Percentiles rank a stretch among this genome's conserved stretches.
These are phyloP conservation scores for Catocala sponsa DNA, from an alignment of 2,888 invertebrate genomes.

Conservation along the genomic window DNA sequence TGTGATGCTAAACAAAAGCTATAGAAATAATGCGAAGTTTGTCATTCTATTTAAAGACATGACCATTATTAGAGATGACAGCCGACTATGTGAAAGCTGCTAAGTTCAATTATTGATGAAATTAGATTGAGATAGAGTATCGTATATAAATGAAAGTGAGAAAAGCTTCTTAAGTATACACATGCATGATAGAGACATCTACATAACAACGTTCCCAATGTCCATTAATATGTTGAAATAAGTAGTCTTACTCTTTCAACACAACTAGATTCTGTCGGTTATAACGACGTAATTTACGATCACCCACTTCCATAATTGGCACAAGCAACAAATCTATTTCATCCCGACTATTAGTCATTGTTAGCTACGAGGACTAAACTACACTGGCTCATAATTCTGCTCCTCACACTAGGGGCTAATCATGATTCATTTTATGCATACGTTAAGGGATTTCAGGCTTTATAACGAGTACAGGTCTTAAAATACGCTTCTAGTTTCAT, in stretches of 20 bases:
- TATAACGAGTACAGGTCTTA: neutral
- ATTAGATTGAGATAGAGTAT: neutral
- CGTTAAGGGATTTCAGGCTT: constrained; percentile 29
- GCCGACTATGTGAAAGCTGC: neutral
- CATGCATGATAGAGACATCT: neutral
- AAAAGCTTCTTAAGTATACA: neutral
- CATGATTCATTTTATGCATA: constrained; percentile 50
- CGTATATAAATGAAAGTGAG: too few relatives aligned
- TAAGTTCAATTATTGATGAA: neutral
- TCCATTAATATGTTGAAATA: constrained; percentile 11
- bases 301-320: constrained; percentile 59
- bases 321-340: constrained; percentile 61
- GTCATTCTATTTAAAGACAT: neutral
- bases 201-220: constrained; percentile 1
- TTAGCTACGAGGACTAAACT: constrained; percentile 49
- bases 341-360: constrained; percentile 59
- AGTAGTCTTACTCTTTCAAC: constrained; percentile 17
- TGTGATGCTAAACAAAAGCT: constrained; percentile 22
- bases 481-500: neutral
- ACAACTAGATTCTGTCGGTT: constrained; percentile 44
- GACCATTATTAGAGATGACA: constrained; percentile 1
- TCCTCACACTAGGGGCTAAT: constrained; percentile 39
- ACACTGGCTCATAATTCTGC: constrained; percentile 47
- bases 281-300: constrained; percentile 54
- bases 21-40: constrained; percentile 8